Evolutionary conservation across 1,140 invertebrate species (phyloP).

Genomic region (Venustaconcha ellipsiformis): DNA sequence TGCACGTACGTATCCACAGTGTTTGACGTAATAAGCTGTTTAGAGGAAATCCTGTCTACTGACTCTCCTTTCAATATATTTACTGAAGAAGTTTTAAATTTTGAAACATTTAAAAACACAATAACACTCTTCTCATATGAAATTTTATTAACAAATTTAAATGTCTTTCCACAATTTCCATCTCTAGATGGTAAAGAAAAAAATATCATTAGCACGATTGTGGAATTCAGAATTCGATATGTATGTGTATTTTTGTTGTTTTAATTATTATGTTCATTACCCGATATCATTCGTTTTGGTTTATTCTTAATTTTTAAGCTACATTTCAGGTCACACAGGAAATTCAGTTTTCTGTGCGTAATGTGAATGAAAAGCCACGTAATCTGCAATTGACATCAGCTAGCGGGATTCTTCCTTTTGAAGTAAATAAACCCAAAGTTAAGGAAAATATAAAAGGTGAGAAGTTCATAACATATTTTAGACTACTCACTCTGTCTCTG

Average conservation of each 20-base stretch:
- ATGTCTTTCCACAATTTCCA: background rate
- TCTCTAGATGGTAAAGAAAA: background rate
- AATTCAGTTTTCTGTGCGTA: conserved; percentile 33
- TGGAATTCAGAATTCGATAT: background rate
- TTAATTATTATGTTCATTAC: background rate
- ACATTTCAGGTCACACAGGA: conserved; percentile 27
- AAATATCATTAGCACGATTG: background rate
- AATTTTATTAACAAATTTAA: background rate
- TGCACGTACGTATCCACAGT: too few species aligned
- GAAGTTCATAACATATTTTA: background rate
- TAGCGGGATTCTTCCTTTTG: conserved; percentile 20
- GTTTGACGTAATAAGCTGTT: too few species aligned
- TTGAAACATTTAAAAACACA: too few species aligned
- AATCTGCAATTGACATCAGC: conserved; percentile 38
- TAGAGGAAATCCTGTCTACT: too few species aligned
- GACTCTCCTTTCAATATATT: too few species aligned
- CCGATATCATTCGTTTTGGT: background rate
- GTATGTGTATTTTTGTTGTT: background rate
- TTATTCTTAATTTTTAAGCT: background rate
- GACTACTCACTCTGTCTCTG: too few species aligned
- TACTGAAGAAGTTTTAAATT: too few species aligned
- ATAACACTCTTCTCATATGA: too few species aligned
- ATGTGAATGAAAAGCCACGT: conserved; percentile 48
- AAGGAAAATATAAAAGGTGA: conserved; percentile 47
- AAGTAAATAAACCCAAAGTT: conserved; percentile 35